Evolutionary conservation across 1,140 invertebrate genomes (phyloP), one percentile per base, ranked within the genome.

Genomic region (Polyergus mexicanus): DNA sequence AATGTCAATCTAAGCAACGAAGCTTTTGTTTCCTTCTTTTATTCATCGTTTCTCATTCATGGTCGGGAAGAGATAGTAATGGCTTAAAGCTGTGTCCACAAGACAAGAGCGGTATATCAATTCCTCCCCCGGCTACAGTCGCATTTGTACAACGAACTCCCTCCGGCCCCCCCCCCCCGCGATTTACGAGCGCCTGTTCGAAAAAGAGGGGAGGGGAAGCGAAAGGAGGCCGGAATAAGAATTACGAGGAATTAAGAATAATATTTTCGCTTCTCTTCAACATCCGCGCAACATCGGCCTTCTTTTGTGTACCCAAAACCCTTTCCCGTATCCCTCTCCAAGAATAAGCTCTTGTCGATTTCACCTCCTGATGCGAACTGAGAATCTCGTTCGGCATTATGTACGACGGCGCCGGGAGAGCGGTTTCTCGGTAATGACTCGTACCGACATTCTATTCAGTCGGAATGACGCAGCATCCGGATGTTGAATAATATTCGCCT

Each of bases 31-130:
- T 81, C 68, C 77, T 71, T 81, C 62, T 81, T 85, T 86, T 86
- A 81, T 81, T 74, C 77, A 44, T 3, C 66, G 6, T 54, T 60
- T 81, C 41, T 41, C 32, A 86, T 78, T 68, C 75, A 85, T 62
- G 35, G 11, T 32, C 11, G 63, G 22, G 13, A 19, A 16, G 22
- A 77, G 19, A 58, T 47, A 19, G 16, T 65, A 44, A 66, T 65
- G 51, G 72, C 51, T 85, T 66, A 76, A 85, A 77, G 83, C 74
- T 85, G 72, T 68, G 72, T 68, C 83, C 47, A 77, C 63, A 75
- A 77, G 60, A 54, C 44, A n/a, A n/a, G 41, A 47, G 32, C 62
- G 58, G 44, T 22, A 51, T 51, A 85, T 38, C 58, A 77, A 77
- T 77, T 75, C 41, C 19, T 3, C 38, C 10, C 51, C 19, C 41